These are phyloP conservation scores for Temnothorax nylanderi DNA, from an alignment of 1,140 invertebrate genomes.

Conservation along the genomic window DNA sequence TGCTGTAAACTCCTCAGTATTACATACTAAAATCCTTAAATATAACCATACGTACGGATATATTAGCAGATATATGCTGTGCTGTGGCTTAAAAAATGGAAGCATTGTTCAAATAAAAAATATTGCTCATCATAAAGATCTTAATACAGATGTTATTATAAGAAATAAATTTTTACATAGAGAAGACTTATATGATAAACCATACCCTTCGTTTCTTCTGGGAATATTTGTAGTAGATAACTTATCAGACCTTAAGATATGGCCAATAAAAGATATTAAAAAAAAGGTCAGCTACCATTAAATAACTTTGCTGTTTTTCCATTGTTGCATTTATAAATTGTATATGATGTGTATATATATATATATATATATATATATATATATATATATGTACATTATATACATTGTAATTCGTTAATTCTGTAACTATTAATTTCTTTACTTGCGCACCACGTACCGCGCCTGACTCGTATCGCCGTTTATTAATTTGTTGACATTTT, in stretches of 20 bases:
- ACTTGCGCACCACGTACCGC: too few relatives aligned
- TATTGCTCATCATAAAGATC: background rate
- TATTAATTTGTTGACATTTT: too few relatives aligned
- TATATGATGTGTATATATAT: background rate
- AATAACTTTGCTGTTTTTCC: conserved; percentile 13
- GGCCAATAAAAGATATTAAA: background rate
- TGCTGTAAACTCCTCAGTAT: conserved; percentile 18
- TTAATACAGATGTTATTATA: conserved; percentile 5
- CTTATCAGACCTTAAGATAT: background rate
- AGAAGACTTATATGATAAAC: conserved; percentile 10
- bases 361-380: too few relatives aligned
- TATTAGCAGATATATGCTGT: conserved; percentile 13
- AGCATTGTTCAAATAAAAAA: conserved; percentile 13
- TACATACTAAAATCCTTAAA: background rate
- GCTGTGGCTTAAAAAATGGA: background rate
- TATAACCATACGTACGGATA: background rate
- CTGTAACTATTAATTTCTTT: too few relatives aligned
- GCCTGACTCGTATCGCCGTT: too few relatives aligned
- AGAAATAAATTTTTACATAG: background rate
- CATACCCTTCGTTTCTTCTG: background rate
- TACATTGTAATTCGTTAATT: too few relatives aligned
- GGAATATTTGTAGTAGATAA: background rate
- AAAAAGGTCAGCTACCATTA: conserved; percentile 11
- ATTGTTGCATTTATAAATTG: background rate
- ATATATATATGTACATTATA: too few relatives aligned